Base-by-base conservation (phyloP, 92 coral and sea anemone species). In the Epizoanthus ramosus region DNA sequence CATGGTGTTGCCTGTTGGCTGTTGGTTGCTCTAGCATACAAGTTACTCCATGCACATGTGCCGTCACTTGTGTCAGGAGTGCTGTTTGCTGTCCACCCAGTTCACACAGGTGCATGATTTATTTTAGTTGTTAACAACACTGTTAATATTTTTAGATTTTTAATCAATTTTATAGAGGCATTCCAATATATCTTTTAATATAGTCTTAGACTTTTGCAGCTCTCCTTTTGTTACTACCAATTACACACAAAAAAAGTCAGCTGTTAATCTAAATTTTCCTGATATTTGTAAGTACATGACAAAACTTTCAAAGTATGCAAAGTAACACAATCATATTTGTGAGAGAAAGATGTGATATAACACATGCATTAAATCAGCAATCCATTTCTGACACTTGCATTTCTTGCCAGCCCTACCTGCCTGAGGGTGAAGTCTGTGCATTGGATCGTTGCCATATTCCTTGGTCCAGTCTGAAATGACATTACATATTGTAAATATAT, bases 11-110 rank as follows among this genome's bases (percentile, higher is more conserved):
- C 94, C 21, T 88, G 98, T 47, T 79, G 91, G 88, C 12, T 97
- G 74, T 89, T 92, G 14, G 99, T 94, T 16, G 28, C 90, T 71
- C 71, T 92, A 56, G 81, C 98, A 35, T 82, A 94, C 73, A 68
- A 84, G 3, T 61, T 97, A 75, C 74, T 92, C 56, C 83, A 87
- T 66, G 88, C 91, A 0, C 98, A 94, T 79, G 79, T 89, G 63
- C 87, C 95, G 53, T 79, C 91, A 54, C 75, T 85, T 59, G 83
- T 97, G 68, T 90, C 92, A 19, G 99, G 99, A 65, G 85, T 87
- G 37, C 64, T 97, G 82, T 97, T 97, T 89, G 98, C 99, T 21
- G 95, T 91, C 21, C 99, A 97, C 83, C 97, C 99, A 15, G 87
- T 97, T 33, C 99, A 97, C 72, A 92, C 99, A 79, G 99, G 99